phyloP scores from a whole-genome alignment of 1,140 invertebrate species.

The Eumeta japonica region DNA sequence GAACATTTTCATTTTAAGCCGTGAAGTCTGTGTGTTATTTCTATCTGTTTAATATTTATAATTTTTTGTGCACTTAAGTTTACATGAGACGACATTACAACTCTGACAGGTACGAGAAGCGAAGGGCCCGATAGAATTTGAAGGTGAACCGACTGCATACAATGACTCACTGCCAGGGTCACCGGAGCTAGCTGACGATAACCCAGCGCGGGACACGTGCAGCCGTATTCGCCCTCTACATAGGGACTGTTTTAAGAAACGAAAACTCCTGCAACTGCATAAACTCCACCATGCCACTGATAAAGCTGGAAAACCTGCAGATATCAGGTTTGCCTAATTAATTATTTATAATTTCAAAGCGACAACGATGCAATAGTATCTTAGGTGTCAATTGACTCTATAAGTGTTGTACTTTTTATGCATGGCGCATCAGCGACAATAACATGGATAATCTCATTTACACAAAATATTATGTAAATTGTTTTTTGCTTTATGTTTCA shows the following conservation, averaged over 20 bases:
- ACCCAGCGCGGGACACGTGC: constrained; percentile 21
- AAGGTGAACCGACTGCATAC: constrained; percentile 60
- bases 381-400: no score
- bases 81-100: no score
- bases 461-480: no score
- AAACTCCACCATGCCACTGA: constrained; percentile 72
- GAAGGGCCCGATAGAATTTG: constrained; percentile 39
- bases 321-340: no score
- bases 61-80: neutral
- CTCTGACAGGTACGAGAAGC: constrained; percentile 43
- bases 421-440: neutral
- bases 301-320: constrained; percentile 68
- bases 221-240: constrained; percentile 32
- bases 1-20: no score
- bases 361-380: no score
- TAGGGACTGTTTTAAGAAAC: constrained; percentile 68
- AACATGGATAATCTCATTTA: no score
- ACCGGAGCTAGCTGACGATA: constrained; percentile 12
- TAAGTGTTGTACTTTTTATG: no score
- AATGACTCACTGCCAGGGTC: constrained; percentile 62
- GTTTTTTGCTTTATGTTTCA: no score
- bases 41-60: no score
- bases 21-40: no score
- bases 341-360: no score
- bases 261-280: constrained; percentile 71